Evolutionary conservation across 2,888 invertebrate genomes (phyloP), one percentile per base, ranked within the genome.

Genomic region (Epinotia brunnichana): DNA sequence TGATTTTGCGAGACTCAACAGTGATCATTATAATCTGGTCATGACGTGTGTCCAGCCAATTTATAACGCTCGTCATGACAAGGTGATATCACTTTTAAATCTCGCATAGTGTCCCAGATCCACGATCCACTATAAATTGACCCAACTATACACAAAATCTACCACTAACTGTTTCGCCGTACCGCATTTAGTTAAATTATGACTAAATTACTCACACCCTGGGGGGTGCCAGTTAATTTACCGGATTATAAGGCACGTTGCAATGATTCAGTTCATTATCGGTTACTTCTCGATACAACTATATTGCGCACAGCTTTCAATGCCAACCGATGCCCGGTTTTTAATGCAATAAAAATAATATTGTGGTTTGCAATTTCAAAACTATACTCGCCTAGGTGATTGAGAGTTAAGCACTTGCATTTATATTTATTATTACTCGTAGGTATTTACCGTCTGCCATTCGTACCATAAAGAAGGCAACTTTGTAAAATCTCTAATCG

Each of bases 221-320:
- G 59, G 70, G 71, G 66, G 71, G 44, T 54, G 15, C 17, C 59
- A 2, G 70, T n/a, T 29, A 71, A 71, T 71, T 71, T 71, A 54
- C 21, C 71, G 71, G 66, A 61, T 71, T 67, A 71, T 54, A 61
- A 59, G 54, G 53, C 61, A 60, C 59, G 51, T 60, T 60, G 59
- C 59, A 66, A 71, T 54, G 48, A 41, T 70, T 64, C 70, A 59
- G 59, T 51, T 59, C 29, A 64, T 71, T 44, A 71, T 66, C 17
- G 19, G 35, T 9, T 35, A 66, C 67, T 54, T 71, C 66, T 44
- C 54, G 54, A 67, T 56, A 64, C 59, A 66, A 44, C 60, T 21
- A 54, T 53, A 67, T 71, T 71, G 71, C 66, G 60, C 67, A 39
- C 54, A 71, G 29, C 24, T 24, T 53, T 71, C 66, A 67, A 71